Evolutionary conservation across 92 coral and sea anemone species (phyloP).

Genomic region (Pocillopora grandis): DNA sequence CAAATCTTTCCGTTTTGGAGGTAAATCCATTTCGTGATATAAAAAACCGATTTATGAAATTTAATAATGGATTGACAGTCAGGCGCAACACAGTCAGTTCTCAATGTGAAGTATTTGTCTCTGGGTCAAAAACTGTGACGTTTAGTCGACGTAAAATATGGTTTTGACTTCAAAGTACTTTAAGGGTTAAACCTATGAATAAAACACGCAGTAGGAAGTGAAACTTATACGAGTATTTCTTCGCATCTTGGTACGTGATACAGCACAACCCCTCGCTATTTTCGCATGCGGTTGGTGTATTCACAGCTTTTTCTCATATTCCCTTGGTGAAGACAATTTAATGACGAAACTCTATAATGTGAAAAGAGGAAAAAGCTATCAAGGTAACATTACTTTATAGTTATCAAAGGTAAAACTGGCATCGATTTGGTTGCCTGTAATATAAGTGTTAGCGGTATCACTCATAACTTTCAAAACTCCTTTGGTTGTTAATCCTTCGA

Average conservation of each 20-base stretch:
- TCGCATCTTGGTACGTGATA: conserved; percentile 15
- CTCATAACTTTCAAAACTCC: neutral
- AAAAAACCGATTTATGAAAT: conserved; percentile 36
- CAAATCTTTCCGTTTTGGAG: conserved; percentile 28
- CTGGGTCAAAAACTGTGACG: conserved; percentile 72
- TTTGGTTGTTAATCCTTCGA: neutral
- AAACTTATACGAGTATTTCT: conserved; percentile 12
- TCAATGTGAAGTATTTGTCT: conserved; percentile 60
- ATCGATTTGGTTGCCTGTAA: neutral
- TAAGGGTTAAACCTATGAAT: conserved; percentile 34
- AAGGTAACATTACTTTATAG: conserved; percentile 5
- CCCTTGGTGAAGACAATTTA: neutral
- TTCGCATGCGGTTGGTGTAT: neutral
- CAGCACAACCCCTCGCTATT: conserved; percentile 7
- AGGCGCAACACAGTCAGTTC: conserved; percentile 32
- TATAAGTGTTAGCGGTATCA: neutral
- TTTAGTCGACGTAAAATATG: conserved; percentile 80
- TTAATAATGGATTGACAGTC: conserved; percentile 59
- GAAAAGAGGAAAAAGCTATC: neutral
- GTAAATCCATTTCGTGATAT: conserved; percentile 6
- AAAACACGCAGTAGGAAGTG: conserved; percentile 26
- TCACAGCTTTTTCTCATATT: neutral
- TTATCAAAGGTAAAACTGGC: neutral
- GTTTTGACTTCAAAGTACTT: conserved; percentile 52
- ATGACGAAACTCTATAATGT: neutral